These are phyloP conservation scores for Charaxes varanes DNA, from an alignment of 1,140 invertebrate genomes.

Conservation along the genomic window DNA sequence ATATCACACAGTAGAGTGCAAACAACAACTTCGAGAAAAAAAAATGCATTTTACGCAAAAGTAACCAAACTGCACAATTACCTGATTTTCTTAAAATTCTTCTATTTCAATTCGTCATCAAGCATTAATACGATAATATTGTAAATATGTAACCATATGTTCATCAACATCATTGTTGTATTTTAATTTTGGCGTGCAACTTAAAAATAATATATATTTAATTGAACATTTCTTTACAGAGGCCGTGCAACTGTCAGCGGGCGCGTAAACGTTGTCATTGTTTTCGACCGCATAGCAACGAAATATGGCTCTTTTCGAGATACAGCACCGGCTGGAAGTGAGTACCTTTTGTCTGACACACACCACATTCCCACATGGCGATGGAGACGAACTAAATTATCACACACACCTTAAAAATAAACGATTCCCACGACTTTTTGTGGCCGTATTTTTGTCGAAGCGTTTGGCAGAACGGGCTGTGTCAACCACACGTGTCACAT, in stretches of 20 bases:
- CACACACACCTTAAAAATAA: conserved; percentile 26
- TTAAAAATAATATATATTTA: too few relatives aligned
- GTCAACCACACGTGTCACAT: conserved; percentile 50
- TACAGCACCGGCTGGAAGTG: conserved; percentile 98
- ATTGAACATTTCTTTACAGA: conserved; percentile 75
- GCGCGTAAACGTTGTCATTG: conserved; percentile 93
- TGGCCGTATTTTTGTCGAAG: conserved; percentile 26
- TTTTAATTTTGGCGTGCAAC: too few relatives aligned
- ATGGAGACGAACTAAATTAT: conserved; percentile 26
- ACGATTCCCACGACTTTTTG: conserved; percentile 34
- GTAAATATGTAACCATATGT: too few relatives aligned
- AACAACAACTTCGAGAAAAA: too few relatives aligned
- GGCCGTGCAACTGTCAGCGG: conserved; percentile 90
- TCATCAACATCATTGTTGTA: too few relatives aligned
- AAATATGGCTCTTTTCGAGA: conserved; percentile 98
- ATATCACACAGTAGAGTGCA: too few relatives aligned
- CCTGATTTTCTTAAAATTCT: too few relatives aligned
- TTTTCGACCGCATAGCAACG: conserved; percentile 90
- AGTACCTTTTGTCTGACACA: conserved; percentile 40
- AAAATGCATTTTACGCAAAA: too few relatives aligned
- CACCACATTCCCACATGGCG: conserved; percentile 23
- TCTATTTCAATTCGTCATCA: too few relatives aligned
- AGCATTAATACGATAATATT: too few relatives aligned
- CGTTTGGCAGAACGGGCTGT: conserved; percentile 28
- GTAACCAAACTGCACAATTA: too few relatives aligned